Percentiles rank a stretch among this genome's conserved stretches.
Conservation (phyloP, 2,888 invertebrate genomes). For the Globia sparganii region DNA sequence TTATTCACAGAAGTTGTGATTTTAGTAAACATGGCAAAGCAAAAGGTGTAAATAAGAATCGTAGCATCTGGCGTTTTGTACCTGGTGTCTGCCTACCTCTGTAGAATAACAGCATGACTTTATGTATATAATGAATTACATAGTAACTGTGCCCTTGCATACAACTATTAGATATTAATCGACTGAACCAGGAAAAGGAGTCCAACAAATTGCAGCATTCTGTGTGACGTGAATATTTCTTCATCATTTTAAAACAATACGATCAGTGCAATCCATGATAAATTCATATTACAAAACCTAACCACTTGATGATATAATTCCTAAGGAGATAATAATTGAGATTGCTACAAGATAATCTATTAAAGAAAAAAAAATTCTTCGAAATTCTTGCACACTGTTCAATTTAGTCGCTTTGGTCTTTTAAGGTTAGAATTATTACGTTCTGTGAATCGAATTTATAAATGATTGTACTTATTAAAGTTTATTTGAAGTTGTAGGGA, state of each 20-base stretch:
- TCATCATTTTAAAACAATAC: slow-evolving; percentile 46
- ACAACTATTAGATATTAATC: background rate
- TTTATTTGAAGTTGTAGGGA: no score
- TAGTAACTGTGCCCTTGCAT: background rate
- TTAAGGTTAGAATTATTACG: slow-evolving; percentile 4
- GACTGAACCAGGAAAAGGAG: slow-evolving; percentile 34
- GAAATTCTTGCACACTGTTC: slow-evolving; percentile 30
- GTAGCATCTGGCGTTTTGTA: background rate
- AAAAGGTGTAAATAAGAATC: background rate
- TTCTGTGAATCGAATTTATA: background rate
- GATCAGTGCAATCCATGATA: slow-evolving; percentile 14
- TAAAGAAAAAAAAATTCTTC: slow-evolving; percentile 29
- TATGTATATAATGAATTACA: background rate
- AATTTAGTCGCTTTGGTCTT: slow-evolving; percentile 6
- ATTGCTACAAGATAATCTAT: slow-evolving; percentile 26
- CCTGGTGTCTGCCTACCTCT: background rate
- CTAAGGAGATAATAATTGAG: slow-evolving; percentile 46
- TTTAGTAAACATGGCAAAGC: background rate
- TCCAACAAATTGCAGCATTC: slow-evolving; percentile 9
- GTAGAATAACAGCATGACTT: background rate
- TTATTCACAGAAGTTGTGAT: background rate
- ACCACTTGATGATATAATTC: slow-evolving; percentile 27
- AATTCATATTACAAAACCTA: slow-evolving; percentile 44
- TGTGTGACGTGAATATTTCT: slow-evolving; percentile 25
- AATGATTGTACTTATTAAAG: background rate